phyloP scores from a whole-genome alignment of 2,797 vertebrate species.

The Crypturellus tataupa region DNA sequence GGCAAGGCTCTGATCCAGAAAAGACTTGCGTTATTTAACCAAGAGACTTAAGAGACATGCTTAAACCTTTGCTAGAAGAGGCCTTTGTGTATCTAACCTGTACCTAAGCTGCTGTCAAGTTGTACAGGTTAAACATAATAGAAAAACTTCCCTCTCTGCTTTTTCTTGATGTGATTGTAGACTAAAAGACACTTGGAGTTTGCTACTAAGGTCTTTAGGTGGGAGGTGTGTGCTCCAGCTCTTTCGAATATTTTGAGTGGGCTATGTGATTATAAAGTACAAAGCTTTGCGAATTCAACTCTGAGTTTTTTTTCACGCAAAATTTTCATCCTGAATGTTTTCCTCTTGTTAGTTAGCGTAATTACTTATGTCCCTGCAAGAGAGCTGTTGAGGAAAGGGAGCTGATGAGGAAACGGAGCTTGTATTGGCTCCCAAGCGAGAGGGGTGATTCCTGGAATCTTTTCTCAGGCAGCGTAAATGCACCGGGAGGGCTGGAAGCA shows the following conservation, averaged over 20 bases:
- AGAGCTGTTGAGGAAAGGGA: constrained; percentile 21
- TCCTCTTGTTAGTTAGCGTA: neutral
- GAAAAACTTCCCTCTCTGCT: neutral
- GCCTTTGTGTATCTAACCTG: neutral
- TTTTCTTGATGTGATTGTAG: neutral
- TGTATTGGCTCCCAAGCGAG: constrained; percentile 2
- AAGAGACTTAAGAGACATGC: rapidly evolving
- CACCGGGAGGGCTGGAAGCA: constrained; percentile 36
- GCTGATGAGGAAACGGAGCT: constrained; percentile 5
- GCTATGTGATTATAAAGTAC: neutral
- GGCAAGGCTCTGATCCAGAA: neutral
- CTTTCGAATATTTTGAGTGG: neutral
- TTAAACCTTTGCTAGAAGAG: neutral
- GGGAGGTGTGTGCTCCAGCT: neutral
- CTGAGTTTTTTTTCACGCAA: neutral
- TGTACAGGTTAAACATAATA: neutral
- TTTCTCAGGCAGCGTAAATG: constrained; percentile 26
- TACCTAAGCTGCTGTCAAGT: neutral
- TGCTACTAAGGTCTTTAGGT: neutral
- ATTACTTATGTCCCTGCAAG: constrained; percentile 52
- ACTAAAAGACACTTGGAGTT: neutral
- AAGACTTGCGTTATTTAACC: neutral
- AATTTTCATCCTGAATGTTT: neutral
- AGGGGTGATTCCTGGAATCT: constrained; percentile 53
- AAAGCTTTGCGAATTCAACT: neutral